phyloP scores from a whole-genome alignment of 2,113 vertebrate species.

The Leucopternis melanops region DNA sequence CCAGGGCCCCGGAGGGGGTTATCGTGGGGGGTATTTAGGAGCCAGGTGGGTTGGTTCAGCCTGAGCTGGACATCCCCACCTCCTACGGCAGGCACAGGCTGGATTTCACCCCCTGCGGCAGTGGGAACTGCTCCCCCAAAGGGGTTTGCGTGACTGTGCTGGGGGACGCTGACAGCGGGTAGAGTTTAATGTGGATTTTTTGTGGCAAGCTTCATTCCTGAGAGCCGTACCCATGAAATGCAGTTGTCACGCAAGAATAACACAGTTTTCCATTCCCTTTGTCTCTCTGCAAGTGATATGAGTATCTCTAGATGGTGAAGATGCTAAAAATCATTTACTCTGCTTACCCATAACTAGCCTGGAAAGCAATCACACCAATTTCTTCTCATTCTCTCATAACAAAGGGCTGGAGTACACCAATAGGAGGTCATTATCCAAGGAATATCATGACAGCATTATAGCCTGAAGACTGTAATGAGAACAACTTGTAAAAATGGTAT shows the following conservation, averaged over 20 bases:
- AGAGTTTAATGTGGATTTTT: neutral
- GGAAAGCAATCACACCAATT: neutral
- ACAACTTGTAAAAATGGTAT: constrained; percentile 24
- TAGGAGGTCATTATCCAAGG: constrained; percentile 23
- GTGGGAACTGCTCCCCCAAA: neutral
- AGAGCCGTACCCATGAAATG: neutral
- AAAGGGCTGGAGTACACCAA: constrained; percentile 11
- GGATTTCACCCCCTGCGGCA: neutral
- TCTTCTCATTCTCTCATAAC: neutral
- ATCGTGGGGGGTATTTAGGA: neutral
- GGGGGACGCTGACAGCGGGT: neutral
- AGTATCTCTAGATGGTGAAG: neutral
- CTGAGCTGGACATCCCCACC: neutral
- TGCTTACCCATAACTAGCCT: neutral
- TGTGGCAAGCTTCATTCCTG: neutral
- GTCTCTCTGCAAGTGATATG: neutral
- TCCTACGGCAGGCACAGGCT: neutral
- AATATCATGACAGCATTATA: constrained; percentile 1
- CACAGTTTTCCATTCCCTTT: neutral
- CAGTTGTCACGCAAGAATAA: neutral
- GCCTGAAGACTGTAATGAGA: constrained; percentile 18
- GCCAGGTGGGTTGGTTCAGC: neutral
- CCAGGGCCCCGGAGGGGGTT: neutral
- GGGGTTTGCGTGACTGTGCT: neutral
- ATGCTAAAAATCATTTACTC: neutral